A percentile compares a stretch with the other conserved stretches of the same genome.
Conservation (phyloP, 2,113 vertebrate species). For the Ammospiza caudacuta region DNA sequence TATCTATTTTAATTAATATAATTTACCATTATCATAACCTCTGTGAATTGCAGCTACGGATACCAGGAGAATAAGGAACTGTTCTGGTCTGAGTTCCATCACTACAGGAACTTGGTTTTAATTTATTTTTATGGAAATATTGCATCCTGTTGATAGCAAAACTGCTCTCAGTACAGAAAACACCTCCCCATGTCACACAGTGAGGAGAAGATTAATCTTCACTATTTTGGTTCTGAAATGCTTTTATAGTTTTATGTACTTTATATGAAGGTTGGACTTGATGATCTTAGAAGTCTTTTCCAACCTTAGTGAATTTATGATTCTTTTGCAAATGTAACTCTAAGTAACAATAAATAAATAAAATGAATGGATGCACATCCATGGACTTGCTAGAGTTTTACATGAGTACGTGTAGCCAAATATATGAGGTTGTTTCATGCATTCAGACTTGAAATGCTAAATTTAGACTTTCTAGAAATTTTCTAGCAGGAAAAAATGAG, state of each 20-base stretch:
- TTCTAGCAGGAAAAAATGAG: background rate
- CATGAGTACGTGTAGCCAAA: background rate
- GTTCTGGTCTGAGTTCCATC: background rate
- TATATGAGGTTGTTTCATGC: background rate
- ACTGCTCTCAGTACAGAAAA: background rate
- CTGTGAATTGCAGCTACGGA: background rate
- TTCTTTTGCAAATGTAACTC: background rate
- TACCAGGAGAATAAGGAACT: background rate
- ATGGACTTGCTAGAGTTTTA: background rate
- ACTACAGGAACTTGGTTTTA: background rate
- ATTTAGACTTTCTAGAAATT: background rate
- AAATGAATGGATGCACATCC: background rate
- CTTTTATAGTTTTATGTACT: background rate
- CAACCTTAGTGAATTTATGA: background rate
- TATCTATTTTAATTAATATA: background rate
- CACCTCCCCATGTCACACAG: background rate
- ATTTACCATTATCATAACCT: background rate
- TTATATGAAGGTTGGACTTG: background rate
- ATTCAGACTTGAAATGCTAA: background rate
- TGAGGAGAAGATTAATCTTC: background rate
- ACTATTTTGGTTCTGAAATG: background rate
- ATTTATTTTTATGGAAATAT: background rate
- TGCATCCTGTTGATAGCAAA: background rate
- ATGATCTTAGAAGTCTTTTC: background rate
- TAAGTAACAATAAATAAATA: background rate